Evolutionary conservation across 1,140 invertebrate genomes (phyloP), one percentile per base, ranked within the genome.

Genomic region (Heliconius himera): DNA sequence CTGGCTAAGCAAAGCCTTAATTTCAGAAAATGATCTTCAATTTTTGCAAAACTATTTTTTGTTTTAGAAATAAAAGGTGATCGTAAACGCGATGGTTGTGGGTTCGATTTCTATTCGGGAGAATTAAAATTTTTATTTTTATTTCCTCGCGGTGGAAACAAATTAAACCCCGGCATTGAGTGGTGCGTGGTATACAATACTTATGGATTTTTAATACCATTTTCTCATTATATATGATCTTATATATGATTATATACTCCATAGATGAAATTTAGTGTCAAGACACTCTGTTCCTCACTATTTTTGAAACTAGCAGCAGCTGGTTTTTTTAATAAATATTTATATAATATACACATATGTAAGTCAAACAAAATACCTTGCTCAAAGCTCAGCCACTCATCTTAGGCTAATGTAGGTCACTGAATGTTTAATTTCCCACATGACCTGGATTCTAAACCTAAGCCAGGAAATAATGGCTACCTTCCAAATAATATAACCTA

Each of bases 401-500:
- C 60, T 66, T 66, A 66, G 26, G 60, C 26, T 29, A 66, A 66
- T 66, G 60, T 66, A 66, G 60, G 60, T 66, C 60, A 29, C 26
- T 66, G 60, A 26, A 66, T 66, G 60, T 66, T 66, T 66, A 66
- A 66, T 66, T 66, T 66, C 60, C n/a, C 60, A 66, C 60, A 66
- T 66, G 60, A 66, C 60, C 60, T 29, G 22, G 60, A 66, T 66
- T 16, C 60, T 66, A 66, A 29, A 29, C 26, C 60, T 66, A 66
- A 66, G 60, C 60, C 60, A 29, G 60, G 60, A 66, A 66, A 66
- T 66, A 66, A 66, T 66, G 60, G 60, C 60, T 13, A 29, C 26
- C 60, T 66, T 66, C 60, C 60, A 66, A 66, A 66, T 66, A 66
- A 66, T 29, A 29, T 29, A 26, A 66, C 22, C 11, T 29, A 29